Base-by-base conservation (phyloP, 2,888 invertebrate genomes). In the Myopa testacea region DNA sequence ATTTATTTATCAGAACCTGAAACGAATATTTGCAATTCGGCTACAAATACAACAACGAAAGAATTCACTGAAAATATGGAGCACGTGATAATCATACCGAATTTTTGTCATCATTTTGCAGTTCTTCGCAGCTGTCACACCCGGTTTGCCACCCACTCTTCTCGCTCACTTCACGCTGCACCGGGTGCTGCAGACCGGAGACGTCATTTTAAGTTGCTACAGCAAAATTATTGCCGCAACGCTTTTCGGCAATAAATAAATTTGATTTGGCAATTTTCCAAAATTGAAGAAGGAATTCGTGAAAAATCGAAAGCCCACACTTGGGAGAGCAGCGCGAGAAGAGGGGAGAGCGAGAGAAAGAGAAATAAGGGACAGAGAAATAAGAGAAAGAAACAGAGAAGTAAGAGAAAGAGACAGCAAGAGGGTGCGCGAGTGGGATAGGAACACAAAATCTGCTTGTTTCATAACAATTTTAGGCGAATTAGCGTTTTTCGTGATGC, bases 161-260 rank as follows among this genome's bases (percentile, higher is more conserved):
- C 16, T 7, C 34, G 52, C 12, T 37, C 14, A n/a, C 16, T 34
- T 26, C 14, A 7, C 14, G 19, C 26, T 19, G 45, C 69, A 50
- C 37, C 26, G 16, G 16, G 5, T 6, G 69, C 26, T 38, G 38
- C 70, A 52, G 52, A 68, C 26, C 70, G 16, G 62, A 70, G 55
- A 26, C 55, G 70, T 37, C 52, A 55, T 70, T 55, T 70, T 37
- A 73, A 45, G 40, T 62, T 73, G 60, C 63, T 45, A 38, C 71
- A 77, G 50, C 79, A 81, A 84, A 87, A 85, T 84, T 87, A 88
- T 88, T 87, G 85, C 84, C 84, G 84, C 81, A 86, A 85, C 87
- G 85, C 85, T 87, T 86, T 84, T 86, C 83, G 82, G 85, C 86
- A 86, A 88, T 88, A 88, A 87, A 88, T 87, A 85, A 82, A 82